Percentiles rank a stretch among this genome's conserved stretches.
Evolutionary conservation across 2,113 vertebrate genomes (phyloP).

Genomic region (Leucopsar rothschildi): DNA sequence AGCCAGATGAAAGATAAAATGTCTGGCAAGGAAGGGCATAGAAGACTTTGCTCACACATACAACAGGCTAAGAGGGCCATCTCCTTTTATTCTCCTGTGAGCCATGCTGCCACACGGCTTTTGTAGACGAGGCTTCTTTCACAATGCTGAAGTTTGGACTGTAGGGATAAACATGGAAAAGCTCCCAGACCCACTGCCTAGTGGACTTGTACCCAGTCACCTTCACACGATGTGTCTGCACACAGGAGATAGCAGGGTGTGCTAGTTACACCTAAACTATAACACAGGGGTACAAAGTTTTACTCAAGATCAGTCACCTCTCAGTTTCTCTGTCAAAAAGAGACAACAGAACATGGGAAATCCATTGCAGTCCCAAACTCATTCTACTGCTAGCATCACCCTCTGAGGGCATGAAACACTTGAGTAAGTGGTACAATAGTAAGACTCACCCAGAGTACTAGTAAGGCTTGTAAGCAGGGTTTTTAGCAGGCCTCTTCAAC

Average conservation of each 20-base stretch:
- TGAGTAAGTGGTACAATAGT: not conserved
- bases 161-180: not conserved
- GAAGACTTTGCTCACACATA: not conserved
- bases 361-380: not conserved
- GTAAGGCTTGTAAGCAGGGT: not conserved
- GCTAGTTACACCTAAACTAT: too few species aligned
- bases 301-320: not conserved
- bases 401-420: not conserved
- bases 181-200: not conserved
- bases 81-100: not conserved
- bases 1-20: not conserved
- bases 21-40: not conserved
- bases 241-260: not conserved
- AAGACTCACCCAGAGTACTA: not conserved
- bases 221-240: fast-evolving
- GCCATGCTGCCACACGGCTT: not conserved
- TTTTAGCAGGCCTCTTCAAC: not conserved
- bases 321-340: not conserved
- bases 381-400: not conserved
- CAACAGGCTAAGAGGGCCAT: not conserved
- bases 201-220: not conserved
- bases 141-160: not conserved
- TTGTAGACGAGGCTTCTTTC: not conserved
- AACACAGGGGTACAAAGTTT: not conserved
- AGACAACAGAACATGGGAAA: not conserved